These are phyloP conservation scores for Leptinotarsa juncta DNA, from an alignment of 2,888 invertebrate genomes.

Conservation along the genomic window DNA sequence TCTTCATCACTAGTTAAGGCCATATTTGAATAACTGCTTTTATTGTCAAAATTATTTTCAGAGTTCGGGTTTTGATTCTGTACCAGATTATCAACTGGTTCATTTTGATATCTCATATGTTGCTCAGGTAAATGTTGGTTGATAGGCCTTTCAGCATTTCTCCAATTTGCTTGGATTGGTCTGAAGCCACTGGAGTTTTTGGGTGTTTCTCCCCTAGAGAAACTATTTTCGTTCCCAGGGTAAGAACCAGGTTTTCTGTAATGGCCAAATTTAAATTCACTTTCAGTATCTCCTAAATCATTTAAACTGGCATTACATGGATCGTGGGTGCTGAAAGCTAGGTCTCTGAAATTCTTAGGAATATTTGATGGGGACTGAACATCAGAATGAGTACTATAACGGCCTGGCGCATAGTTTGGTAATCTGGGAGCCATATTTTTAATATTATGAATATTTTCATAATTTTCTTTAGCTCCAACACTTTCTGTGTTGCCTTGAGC, in stretches of 20 bases:
- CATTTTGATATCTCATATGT: not conserved
- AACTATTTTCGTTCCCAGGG: slow-evolving; percentile 5
- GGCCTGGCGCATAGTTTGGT: slow-evolving; percentile 49
- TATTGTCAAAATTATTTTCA: not conserved
- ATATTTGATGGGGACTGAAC: slow-evolving; percentile 41
- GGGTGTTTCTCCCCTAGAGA: slow-evolving; percentile 3
- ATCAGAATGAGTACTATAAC: slow-evolving; percentile 43
- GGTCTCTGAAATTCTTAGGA: slow-evolving; percentile 50
- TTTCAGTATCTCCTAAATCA: slow-evolving; percentile 30
- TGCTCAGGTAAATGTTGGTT: not conserved
- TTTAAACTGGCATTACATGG: slow-evolving; percentile 27
- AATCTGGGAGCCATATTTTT: slow-evolving; percentile 29
- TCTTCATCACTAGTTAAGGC: not conserved
- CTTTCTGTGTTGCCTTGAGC: slow-evolving; percentile 17
- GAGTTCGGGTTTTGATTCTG: not conserved
- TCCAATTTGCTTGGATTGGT: slow-evolving; percentile 27
- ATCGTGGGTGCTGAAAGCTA: slow-evolving; percentile 52
- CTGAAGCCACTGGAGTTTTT: slow-evolving; percentile 32
- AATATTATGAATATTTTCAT: slow-evolving; percentile 36
- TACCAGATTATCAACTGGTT: not conserved
- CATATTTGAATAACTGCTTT: not conserved
- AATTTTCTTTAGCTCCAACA: slow-evolving; percentile 21
- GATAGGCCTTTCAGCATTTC: not conserved
- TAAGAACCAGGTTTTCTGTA: slow-evolving; percentile 35
- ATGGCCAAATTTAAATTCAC: slow-evolving; percentile 33